Base-by-base conservation (phyloP, 2,888 invertebrate species). In the Timema cristinae region DNA sequence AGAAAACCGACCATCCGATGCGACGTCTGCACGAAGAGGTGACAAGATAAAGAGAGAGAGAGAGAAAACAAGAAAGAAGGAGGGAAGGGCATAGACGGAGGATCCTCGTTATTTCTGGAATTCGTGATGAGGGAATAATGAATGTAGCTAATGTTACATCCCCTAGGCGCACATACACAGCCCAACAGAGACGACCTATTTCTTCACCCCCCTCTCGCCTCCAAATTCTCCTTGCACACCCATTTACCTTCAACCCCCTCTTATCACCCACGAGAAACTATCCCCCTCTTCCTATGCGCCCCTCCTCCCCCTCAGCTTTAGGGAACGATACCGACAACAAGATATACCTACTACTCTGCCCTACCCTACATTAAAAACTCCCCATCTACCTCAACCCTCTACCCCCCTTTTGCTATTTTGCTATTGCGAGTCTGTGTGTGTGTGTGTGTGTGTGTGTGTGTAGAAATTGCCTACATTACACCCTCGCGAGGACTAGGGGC, bases 111-210 rank as follows among this genome's bases (percentile, higher is more conserved):
- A 63, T 63, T 48, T 63, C 63, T 48, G 13, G 63, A 63, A 63
- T 63, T 63, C 63, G 63, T 48, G 63, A 63, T 63, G 63, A 63
- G 63, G 63, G 63, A 63, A 63, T 63, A 63, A 63, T 63, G 63
- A 63, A 63, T 63, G 63, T 63, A 63, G 63, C 63, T 63, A 48
- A 63, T 63, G 63, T 63, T 63, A 63, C 48, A 32, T 63, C 63
- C 63, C 32, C 32, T 32, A 32, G 32, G 32, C 32, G 32, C 32
- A 32, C 32, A 32, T 32, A 32, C 63, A 63, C 47, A 48, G 63
- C 63, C 32, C 63, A 63, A 32, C 63, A 32, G 5, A 9, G 16
- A 15, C 32, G 32, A 32, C 48, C 63, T 32, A 11, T 32, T 63
- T 0, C 63, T 9, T 32, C 59, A 4, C 8, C 59, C 7, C 9